These are phyloP conservation scores for Porites lutea DNA, from an alignment of 64 coral and sea anemone species.

Conservation along the genomic window DNA sequence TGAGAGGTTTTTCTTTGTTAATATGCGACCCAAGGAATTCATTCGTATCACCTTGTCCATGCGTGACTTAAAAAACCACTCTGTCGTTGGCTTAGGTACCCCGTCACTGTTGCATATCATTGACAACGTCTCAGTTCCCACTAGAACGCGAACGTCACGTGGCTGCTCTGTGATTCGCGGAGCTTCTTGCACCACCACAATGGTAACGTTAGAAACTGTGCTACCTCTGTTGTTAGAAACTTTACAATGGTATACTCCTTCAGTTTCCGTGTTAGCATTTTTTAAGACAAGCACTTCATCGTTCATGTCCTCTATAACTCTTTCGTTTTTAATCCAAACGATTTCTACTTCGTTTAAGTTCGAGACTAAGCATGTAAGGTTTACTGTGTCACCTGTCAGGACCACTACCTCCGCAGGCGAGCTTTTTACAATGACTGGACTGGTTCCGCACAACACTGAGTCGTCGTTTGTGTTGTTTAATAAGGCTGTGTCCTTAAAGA, in stretches of 20 bases:
- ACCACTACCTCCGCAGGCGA: not conserved
- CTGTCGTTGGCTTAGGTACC: not conserved
- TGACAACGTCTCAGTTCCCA: not conserved
- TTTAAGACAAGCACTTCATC: not conserved
- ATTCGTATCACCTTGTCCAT: not conserved
- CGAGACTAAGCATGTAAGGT: not conserved
- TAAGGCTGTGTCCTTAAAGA: not conserved
- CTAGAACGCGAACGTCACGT: not conserved
- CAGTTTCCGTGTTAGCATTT: slow-evolving; percentile 22
- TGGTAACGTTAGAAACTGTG: slow-evolving; percentile 49
- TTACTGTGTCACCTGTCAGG: not conserved
- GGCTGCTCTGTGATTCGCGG: slow-evolving; percentile 40
- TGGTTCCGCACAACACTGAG: slow-evolving; percentile 22
- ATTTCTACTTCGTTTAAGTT: not conserved
- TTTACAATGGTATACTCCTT: slow-evolving; percentile 49
- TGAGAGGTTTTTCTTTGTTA: not conserved
- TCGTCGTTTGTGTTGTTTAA: slow-evolving; percentile 21
- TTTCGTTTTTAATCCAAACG: slow-evolving; percentile 37
- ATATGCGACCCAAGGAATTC: not conserved
- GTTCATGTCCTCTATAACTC: slow-evolving; percentile 4
- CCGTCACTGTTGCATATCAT: slow-evolving; percentile 16
- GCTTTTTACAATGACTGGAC: slow-evolving; percentile 12
- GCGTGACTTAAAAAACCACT: slow-evolving; percentile 38
- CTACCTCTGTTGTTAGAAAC: slow-evolving; percentile 33
- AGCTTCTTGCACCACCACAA: slow-evolving; percentile 41